Conservation (phyloP, 2,888 invertebrate species). For the Crocallis elinguaria region DNA sequence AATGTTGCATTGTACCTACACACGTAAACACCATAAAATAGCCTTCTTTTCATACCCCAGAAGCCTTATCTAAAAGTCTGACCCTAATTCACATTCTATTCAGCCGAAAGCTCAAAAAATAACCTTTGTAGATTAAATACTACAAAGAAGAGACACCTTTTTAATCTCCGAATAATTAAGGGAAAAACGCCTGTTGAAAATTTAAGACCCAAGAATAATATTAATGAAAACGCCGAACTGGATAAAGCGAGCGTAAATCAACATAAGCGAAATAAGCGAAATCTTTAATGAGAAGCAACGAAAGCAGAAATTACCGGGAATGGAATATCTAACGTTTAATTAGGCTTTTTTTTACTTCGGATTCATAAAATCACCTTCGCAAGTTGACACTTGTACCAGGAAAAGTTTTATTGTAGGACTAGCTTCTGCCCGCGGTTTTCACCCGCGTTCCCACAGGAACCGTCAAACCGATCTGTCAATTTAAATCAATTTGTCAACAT, state of each 20-base stretch:
- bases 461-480: too few species aligned
- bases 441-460: too few species aligned
- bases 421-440: too few species aligned
- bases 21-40: not conserved
- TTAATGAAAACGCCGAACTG: constrained; percentile 57
- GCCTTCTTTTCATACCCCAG: constrained; percentile 1
- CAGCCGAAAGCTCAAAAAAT: constrained; percentile 31
- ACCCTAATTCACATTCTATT: constrained; percentile 35
- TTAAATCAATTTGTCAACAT: too few species aligned
- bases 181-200: constrained; percentile 42
- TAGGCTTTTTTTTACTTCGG: constrained; percentile 53
- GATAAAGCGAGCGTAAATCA: constrained; percentile 38
- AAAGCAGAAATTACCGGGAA: constrained; percentile 50
- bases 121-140: constrained; percentile 35
- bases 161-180: constrained; percentile 48
- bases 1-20: too few species aligned
- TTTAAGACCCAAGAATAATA: constrained; percentile 44
- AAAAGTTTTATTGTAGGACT: constrained; percentile 27
- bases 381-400: constrained; percentile 51
- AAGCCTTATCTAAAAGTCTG: constrained; percentile 34
- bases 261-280: constrained; percentile 43
- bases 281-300: constrained; percentile 59
- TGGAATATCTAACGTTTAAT: constrained; percentile 57
- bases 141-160: constrained; percentile 38
- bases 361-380: constrained; percentile 57